These are phyloP conservation scores for Lathamus discolor DNA, from an alignment of 2,113 vertebrate genomes.

Conservation along the genomic window DNA sequence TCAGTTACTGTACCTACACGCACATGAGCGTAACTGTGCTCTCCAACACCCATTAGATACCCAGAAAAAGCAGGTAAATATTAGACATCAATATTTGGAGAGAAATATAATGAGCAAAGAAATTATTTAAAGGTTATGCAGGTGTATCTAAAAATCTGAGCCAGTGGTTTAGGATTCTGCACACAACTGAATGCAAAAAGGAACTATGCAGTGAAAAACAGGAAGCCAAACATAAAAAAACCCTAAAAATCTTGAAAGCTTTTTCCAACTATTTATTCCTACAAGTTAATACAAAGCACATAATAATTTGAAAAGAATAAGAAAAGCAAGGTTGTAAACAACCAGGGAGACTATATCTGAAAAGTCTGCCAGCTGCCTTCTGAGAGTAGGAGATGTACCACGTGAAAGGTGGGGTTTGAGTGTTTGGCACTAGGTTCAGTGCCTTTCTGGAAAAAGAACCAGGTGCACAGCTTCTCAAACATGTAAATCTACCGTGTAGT, in stretches of 20 bases:
- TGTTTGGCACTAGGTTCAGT: neutral
- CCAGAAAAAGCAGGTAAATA: neutral
- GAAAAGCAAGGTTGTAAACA: neutral
- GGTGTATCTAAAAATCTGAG: neutral
- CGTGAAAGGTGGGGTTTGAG: neutral
- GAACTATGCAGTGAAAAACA: neutral
- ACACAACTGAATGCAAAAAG: neutral
- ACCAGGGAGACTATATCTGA: neutral
- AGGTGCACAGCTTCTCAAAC: neutral
- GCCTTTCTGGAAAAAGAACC: neutral
- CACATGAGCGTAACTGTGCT: neutral
- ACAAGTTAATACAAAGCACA: neutral
- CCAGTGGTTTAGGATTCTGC: neutral
- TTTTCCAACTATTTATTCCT: neutral
- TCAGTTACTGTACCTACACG: neutral
- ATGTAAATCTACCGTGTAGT: neutral
- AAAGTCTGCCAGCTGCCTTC: neutral
- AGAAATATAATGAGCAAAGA: neutral
- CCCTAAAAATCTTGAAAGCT: neutral
- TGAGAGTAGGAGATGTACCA: neutral
- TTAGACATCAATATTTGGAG: neutral
- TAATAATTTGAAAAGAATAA: neutral
- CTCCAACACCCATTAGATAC: neutral
- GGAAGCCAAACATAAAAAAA: neutral
- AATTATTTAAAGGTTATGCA: neutral